Conservation (phyloP, 2,888 invertebrate species). For the Hymenopus coronatus region DNA sequence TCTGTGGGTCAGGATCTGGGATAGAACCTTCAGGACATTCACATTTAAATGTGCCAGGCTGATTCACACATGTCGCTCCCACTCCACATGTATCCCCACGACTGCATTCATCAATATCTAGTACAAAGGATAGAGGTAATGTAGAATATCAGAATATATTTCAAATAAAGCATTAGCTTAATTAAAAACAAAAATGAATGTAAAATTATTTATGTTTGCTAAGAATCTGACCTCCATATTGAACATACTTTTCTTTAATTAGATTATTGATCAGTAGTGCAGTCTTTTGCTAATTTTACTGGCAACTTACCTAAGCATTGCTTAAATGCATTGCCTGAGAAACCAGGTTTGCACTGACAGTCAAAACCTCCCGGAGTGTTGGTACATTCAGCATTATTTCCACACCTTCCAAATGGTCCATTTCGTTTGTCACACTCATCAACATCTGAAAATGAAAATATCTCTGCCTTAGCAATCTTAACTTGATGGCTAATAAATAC, state of each 20-base stretch:
- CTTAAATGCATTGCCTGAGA: conserved; percentile 77
- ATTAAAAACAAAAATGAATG: not conserved
- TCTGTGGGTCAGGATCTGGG: conserved; percentile 79
- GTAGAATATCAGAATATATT: not conserved
- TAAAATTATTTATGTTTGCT: not conserved
- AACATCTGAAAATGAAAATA: conserved; percentile 59
- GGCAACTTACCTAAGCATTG: conserved; percentile 60
- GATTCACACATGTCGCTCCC: conserved; percentile 77
- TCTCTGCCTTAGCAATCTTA: not conserved
- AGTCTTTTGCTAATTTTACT: not conserved
- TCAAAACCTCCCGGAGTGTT: conserved; percentile 76
- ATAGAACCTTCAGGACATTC: conserved; percentile 77
- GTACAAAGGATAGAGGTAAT: conserved; percentile 4
- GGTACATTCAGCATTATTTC: conserved; percentile 75
- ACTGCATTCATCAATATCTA: conserved; percentile 80
- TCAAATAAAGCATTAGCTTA: not conserved
- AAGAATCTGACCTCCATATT: not conserved
- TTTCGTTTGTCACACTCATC: conserved; percentile 81
- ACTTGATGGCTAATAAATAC: not conserved
- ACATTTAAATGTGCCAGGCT: conserved; percentile 73
- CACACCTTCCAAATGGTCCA: conserved; percentile 79
- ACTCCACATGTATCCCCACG: conserved; percentile 69
- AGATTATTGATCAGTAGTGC: not conserved
- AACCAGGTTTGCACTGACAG: conserved; percentile 82
- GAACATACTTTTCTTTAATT: no score